These are phyloP conservation scores for Lydus trimaculatus DNA, from an alignment of 2,888 invertebrate genomes.

Conservation along the genomic window DNA sequence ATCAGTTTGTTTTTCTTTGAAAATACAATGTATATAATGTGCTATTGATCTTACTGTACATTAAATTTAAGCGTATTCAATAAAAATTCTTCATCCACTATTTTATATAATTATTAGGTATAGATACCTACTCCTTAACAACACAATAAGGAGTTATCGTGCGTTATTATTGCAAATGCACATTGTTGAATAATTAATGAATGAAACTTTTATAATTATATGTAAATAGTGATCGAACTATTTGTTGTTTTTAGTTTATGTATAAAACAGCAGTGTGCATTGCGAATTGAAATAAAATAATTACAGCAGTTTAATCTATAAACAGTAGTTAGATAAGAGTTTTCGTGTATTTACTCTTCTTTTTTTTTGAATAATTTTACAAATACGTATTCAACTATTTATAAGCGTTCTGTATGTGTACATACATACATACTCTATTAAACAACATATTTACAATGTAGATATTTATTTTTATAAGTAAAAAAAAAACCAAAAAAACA, in stretches of 20 bases:
- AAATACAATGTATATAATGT: slow-evolving; percentile 57
- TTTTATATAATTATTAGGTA: slow-evolving; percentile 40
- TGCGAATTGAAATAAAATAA: slow-evolving; percentile 28
- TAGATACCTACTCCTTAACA: too few species aligned
- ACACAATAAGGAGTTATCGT: slow-evolving; percentile 21
- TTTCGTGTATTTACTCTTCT: slow-evolving; percentile 26
- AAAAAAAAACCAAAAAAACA: too few species aligned
- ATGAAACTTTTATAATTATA: not conserved
- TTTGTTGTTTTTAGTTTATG: not conserved
- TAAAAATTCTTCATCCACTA: slow-evolving; percentile 46
- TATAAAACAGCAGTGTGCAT: slow-evolving; percentile 25
- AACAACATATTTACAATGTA: slow-evolving; percentile 44
- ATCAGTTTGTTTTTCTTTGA: slow-evolving; percentile 27
- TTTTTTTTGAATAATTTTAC: slow-evolving; percentile 32
- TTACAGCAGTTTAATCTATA: slow-evolving; percentile 16
- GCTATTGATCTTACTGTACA: slow-evolving; percentile 54
- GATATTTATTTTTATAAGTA: slow-evolving; percentile 36
- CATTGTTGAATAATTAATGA: slow-evolving; percentile 19
- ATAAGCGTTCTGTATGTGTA: slow-evolving; percentile 39
- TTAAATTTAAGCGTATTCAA: slow-evolving; percentile 52
- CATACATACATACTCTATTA: too few species aligned
- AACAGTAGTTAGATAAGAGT: slow-evolving; percentile 13
- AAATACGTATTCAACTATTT: slow-evolving; percentile 28
- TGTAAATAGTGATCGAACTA: not conserved
- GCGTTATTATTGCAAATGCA: slow-evolving; percentile 27